Percentiles rank a stretch among this genome's conserved stretches.
Conservation (phyloP, 2,888 invertebrate genomes). For the Pecten maximus region DNA sequence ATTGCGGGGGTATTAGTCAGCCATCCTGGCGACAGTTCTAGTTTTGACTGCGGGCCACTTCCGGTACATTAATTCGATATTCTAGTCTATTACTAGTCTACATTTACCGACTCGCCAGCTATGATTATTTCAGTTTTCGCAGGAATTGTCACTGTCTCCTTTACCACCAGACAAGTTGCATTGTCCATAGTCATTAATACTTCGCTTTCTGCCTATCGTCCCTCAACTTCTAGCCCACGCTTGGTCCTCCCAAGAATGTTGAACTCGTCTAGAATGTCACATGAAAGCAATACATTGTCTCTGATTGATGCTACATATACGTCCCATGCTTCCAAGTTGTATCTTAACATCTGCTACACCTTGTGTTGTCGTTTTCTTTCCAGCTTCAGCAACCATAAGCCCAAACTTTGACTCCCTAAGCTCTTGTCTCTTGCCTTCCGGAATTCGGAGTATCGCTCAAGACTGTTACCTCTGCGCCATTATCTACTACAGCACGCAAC, state of each 20-base stretch:
- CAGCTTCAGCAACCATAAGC: too few relatives aligned
- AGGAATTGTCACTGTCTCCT: conserved; percentile 40
- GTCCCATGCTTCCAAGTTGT: conserved; percentile 36
- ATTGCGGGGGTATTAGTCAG: too few relatives aligned
- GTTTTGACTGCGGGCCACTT: too few relatives aligned
- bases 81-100: too few relatives aligned
- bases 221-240: conserved; percentile 43
- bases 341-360: conserved; percentile 30
- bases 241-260: conserved; percentile 40
- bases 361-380: conserved; percentile 39
- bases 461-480: too few relatives aligned
- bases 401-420: too few relatives aligned
- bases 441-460: too few relatives aligned
- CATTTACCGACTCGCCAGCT: not conserved
- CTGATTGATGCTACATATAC: conserved; percentile 50
- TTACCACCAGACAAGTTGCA: conserved; percentile 4
- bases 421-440: too few relatives aligned
- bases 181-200: not conserved
- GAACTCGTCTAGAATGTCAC: conserved; percentile 43
- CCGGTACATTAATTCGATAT: too few relatives aligned
- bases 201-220: conserved; percentile 39
- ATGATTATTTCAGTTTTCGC: conserved; percentile 42
- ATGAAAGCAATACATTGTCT: conserved; percentile 48
- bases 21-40: too few relatives aligned
- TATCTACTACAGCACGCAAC: too few relatives aligned